Evolutionary conservation across 2,797 vertebrate species (phyloP).

Genomic region (Pseudotriccus pelzelni): DNA sequence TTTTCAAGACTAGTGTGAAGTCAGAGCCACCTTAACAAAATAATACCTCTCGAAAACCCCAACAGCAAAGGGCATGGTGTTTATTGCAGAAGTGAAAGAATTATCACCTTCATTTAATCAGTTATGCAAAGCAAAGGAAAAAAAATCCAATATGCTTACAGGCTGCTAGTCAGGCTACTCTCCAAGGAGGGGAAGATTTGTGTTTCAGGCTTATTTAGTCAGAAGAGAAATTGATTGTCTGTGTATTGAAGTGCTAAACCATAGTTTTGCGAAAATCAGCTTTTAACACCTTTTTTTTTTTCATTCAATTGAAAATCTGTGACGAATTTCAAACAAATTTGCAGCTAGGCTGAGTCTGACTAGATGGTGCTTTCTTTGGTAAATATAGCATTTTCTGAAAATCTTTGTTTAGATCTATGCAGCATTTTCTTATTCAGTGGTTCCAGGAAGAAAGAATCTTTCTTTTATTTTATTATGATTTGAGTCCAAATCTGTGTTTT

Average conservation of each 20-base stretch:
- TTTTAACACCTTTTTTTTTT: background rate
- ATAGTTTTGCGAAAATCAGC: background rate
- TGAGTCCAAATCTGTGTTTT: background rate
- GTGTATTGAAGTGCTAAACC: background rate
- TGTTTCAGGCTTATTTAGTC: background rate
- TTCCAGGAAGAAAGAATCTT: background rate
- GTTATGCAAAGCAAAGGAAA: background rate
- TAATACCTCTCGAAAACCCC: accelerated
- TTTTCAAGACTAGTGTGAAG: background rate
- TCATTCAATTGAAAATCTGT: background rate
- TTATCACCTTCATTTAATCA: background rate
- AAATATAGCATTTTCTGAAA: background rate
- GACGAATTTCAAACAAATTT: background rate
- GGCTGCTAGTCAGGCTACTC: background rate
- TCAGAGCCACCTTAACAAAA: background rate
- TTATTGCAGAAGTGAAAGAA: background rate
- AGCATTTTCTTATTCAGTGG: background rate
- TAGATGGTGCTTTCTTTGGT: background rate
- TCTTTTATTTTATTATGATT: background rate
- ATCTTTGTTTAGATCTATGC: background rate
- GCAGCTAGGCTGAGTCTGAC: background rate
- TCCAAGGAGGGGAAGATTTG: background rate
- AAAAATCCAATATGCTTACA: background rate
- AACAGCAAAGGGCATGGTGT: background rate
- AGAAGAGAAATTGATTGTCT: background rate